Evolutionary conservation across 1,140 invertebrate species (phyloP).

Genomic region (Dendroctonus ponderosae): DNA sequence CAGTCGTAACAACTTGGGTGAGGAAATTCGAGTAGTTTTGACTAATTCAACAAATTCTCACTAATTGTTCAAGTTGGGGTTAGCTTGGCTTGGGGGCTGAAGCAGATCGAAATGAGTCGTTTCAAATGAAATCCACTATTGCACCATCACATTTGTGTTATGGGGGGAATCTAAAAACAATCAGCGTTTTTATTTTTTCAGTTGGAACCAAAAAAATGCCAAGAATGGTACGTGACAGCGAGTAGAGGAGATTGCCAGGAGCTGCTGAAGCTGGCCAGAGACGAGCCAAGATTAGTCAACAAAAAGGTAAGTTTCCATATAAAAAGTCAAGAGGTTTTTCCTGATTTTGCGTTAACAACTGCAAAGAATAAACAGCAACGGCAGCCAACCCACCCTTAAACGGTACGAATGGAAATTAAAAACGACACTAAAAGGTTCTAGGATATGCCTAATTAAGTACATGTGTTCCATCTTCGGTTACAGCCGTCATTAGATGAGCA

Average conservation of each 20-base stretch:
- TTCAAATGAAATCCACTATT: too few relatives aligned
- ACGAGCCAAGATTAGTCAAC: slow-evolving; percentile 75
- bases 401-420: slow-evolving; percentile 9
- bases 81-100: too few relatives aligned
- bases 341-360: too few relatives aligned
- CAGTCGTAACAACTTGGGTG: too few relatives aligned
- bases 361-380: too few relatives aligned
- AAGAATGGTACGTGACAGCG: slow-evolving; percentile 82
- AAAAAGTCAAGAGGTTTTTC: background rate
- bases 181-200: too few relatives aligned
- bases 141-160: too few relatives aligned
- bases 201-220: slow-evolving; percentile 64
- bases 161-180: too few relatives aligned
- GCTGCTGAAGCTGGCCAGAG: slow-evolving; percentile 75
- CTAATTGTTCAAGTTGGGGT: too few relatives aligned
- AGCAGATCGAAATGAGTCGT: too few relatives aligned
- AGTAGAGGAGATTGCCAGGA: slow-evolving; percentile 80
- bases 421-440: slow-evolving; percentile 22
- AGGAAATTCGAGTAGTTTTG: too few relatives aligned
- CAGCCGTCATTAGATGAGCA: slow-evolving; percentile 17
- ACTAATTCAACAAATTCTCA: too few relatives aligned
- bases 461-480: slow-evolving; percentile 27
- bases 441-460: slow-evolving; percentile 31
- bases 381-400: slow-evolving; percentile 8
- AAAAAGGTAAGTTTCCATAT: slow-evolving; percentile 68